Base-by-base conservation (phyloP, 2,113 vertebrate genomes). In the Phrynocephalus versicolor region DNA sequence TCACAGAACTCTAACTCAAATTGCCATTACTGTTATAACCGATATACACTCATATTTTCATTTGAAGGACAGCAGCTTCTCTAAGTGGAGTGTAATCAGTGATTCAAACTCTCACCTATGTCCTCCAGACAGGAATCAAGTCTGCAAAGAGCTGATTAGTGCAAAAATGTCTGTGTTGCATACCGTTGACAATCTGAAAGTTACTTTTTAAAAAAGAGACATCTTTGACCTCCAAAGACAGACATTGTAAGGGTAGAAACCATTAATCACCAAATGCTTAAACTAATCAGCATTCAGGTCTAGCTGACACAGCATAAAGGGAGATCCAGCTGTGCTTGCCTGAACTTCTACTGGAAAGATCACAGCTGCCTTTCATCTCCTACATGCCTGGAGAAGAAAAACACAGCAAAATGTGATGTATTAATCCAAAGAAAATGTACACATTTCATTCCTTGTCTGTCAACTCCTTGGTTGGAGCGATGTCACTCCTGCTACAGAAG, bases 231-330 rank as follows among this genome's bases (percentile, higher is more conserved):
- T 51, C 82, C 21, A 35, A 67, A 76, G 27, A 35, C 30, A 69
- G 39, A 65, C 41, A 76, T 21, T 13, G n/a, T 51, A 76, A 15
- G 30, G 15, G 6, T 67, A n/a, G 60, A 76, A 76, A 39, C 6
- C 82, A 55, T 84, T 67, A 84, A 75, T 84, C 82, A 67, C 39
- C 64, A 64, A 73, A 65, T 83, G 82, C 37, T 75, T 75, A 84
- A 84, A 67, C 72, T 76, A 84, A 76, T 84, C 82, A 55, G 7
- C 13, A 18, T 76, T 65, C 60, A 84, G 37, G 60, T 84, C 60
- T 84, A 35, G 72, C 58, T 76, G 82, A 84, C 73, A 76, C 27
- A 84, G 60, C 71, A 84, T 30, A 65, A 84, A 84, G 30, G 37
- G 60, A 67, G 65, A 65, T 76, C 60, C 72, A 84, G 58, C 82